Base-by-base conservation (phyloP, 2,888 invertebrate genomes). In the Poecilobothrus nobilitatus region DNA sequence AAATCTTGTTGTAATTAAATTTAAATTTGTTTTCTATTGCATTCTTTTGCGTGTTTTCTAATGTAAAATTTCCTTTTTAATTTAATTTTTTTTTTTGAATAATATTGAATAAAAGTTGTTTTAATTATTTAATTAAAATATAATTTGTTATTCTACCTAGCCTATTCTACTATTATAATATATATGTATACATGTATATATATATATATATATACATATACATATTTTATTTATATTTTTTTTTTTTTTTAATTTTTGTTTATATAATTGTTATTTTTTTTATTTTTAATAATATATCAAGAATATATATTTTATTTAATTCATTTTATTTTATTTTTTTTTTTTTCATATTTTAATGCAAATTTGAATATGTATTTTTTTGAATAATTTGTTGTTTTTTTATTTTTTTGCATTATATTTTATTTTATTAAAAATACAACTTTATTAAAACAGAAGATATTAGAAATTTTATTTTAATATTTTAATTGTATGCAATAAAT, bases 131-230 rank as follows among this genome's bases (percentile, higher is more conserved):
- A 70, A 71, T 70, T 69, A 72, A 73, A 73, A 73, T 73, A 73
- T 70, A 72, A 73, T 73, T 73, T 73, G 73, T 73, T 73, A 73
- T 73, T 72, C 73, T 73, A 73, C 73, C 73, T 73, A 73, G 63
- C 67, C 71, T 71, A 72, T 22, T 66, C 66, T 71, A 72, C 44
- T 71, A 72, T 72, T 69, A 71, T 72, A 68, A 70, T 67, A 69
- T 69, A 69, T 70, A 69, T 67, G 65, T 68, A 66, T 71, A 27
- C 5, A 27, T 72, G 71, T 71, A 68, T 70, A 71, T 70, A 71
- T 70, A 70, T 27, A 27, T 5, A 5, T n/a, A n/a, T n/a, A 27
- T 27, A 27, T 27, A 27, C 27, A 27, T 27, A 27, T 27, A 27
- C 27, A 5, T 27, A 72, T n/a, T n/a, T n/a, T n/a, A n/a, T n/a